These are phyloP conservation scores for Microchrysa polita DNA, from an alignment of 2,888 invertebrate genomes.

Conservation along the genomic window DNA sequence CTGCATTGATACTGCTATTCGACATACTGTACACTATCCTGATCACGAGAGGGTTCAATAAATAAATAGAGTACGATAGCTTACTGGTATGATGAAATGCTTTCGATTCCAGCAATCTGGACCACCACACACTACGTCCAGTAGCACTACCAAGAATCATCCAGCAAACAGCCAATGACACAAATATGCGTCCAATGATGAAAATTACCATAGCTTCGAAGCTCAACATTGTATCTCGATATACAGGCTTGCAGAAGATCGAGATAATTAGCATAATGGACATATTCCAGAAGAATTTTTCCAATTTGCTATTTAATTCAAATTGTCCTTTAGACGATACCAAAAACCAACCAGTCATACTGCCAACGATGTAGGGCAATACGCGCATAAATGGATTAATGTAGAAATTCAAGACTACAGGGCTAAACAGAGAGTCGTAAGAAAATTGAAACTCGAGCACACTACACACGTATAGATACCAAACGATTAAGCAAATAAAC, in stretches of 20 bases:
- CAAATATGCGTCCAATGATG: constrained; percentile 66
- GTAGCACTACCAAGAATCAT: constrained; percentile 68
- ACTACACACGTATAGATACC: constrained; percentile 59
- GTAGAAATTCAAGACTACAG: constrained; percentile 65
- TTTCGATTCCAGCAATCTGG: constrained; percentile 60
- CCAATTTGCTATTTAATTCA: constrained; percentile 53
- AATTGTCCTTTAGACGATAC: constrained; percentile 58
- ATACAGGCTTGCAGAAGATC: constrained; percentile 61
- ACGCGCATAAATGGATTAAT: constrained; percentile 67
- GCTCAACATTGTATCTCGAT: constrained; percentile 64
- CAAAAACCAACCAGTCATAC: constrained; percentile 64
- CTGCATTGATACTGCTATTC: constrained; percentile 60
- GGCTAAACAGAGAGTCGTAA: constrained; percentile 61
- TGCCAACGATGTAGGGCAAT: constrained; percentile 66
- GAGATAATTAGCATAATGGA: constrained; percentile 58
- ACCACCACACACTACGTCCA: constrained; percentile 65
- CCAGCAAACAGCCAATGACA: constrained; percentile 69
- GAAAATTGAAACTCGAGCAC: constrained; percentile 59
- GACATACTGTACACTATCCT: constrained; percentile 64
- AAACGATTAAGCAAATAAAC: constrained; percentile 55
- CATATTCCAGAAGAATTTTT: constrained; percentile 60
- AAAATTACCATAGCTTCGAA: constrained; percentile 66
- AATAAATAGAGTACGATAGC: constrained; percentile 69
- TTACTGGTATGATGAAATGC: constrained; percentile 66
- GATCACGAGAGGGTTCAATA: constrained; percentile 69